These are phyloP conservation scores for Sebastes wilsoni DNA, from an alignment of 2,797 vertebrate species.

Conservation along the genomic window DNA sequence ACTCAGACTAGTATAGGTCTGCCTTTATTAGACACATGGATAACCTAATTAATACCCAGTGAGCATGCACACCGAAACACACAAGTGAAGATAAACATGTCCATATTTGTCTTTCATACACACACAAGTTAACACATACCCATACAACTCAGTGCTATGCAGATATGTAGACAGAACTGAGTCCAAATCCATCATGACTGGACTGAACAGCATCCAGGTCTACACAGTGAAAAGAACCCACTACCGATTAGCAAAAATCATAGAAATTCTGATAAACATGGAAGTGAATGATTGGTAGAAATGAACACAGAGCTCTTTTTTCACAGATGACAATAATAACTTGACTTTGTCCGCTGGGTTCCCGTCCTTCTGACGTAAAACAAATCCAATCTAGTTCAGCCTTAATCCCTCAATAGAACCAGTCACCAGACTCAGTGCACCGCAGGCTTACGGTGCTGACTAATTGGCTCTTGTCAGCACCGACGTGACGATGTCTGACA, in stretches of 20 bases:
- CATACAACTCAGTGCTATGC: neutral
- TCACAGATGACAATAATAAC: neutral
- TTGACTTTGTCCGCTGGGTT: constrained; percentile 24
- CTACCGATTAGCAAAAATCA: neutral
- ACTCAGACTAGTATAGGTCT: constrained; percentile 33
- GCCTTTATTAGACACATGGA: constrained; percentile 48
- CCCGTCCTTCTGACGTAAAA: constrained; percentile 38
- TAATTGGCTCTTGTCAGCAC: constrained; percentile 27
- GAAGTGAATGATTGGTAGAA: neutral
- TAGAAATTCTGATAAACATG: neutral
- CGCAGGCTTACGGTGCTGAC: constrained; percentile 5
- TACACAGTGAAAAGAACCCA: neutral
- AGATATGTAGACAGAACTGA: neutral
- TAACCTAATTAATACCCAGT: constrained; percentile 45
- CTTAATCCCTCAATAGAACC: constrained; percentile 56
- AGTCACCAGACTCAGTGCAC: constrained; percentile 8
- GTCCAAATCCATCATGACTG: neutral
- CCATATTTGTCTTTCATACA: constrained; percentile 6
- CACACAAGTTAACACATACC: neutral
- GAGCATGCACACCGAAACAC: neutral
- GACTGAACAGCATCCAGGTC: constrained; percentile 10
- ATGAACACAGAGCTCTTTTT: neutral
- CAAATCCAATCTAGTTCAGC: constrained; percentile 51
- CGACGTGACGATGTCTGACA: constrained; percentile 1
- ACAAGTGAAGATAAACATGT: constrained; percentile 8